A percentile compares a stretch with the other conserved stretches of the same genome.
phyloP scores from a whole-genome alignment of 2,797 vertebrate genomes.

The Gallinago nigripennis region DNA sequence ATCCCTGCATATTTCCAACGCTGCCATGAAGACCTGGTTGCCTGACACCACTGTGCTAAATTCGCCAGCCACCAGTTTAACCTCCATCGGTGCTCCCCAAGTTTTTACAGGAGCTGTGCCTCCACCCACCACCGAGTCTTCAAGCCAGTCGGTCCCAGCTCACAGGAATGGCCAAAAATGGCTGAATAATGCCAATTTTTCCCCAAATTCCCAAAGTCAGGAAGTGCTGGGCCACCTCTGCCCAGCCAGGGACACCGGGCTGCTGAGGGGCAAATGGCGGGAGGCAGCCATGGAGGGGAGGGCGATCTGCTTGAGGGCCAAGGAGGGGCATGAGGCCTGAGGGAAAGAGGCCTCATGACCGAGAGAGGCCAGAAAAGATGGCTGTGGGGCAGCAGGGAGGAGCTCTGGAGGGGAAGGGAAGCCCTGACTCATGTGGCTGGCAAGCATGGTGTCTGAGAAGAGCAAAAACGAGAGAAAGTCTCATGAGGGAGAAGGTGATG shows the following conservation, averaged over 20 bases:
- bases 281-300: not conserved
- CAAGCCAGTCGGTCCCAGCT: fast-evolving
- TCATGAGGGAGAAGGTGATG: not conserved
- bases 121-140: not conserved
- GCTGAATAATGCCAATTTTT: not conserved
- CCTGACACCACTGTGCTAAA: not conserved
- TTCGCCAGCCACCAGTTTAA: not conserved
- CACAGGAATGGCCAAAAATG: not conserved
- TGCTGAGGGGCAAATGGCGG: not conserved
- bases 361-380: not conserved
- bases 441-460: too few species aligned
- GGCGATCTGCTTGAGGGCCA: fast-evolving
- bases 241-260: too few species aligned
- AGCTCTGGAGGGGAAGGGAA: not conserved
- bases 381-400: not conserved
- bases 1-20: not conserved
- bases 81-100: not conserved
- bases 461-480: not conserved
- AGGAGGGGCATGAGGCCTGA: not conserved
- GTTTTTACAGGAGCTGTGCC: not conserved
- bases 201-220: not conserved
- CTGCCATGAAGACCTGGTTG: not conserved
- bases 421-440: fast-evolving
- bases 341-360: not conserved
- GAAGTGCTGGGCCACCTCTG: too few species aligned